Percentiles rank a stretch among this genome's conserved stretches.
Conservation (phyloP, 2,888 invertebrate species). For the Drosophila suboccidentalis region DNA sequence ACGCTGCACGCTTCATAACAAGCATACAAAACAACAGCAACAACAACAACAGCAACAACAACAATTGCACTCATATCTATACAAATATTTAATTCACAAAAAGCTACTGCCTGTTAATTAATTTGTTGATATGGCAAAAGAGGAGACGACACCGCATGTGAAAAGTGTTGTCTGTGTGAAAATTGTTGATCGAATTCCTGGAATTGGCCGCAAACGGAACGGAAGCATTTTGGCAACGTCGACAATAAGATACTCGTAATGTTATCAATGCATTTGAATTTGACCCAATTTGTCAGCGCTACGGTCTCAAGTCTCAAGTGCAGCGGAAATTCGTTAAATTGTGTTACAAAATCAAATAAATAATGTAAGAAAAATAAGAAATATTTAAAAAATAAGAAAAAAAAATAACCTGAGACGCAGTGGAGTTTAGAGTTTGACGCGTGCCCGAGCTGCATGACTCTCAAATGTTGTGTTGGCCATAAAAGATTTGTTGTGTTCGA, state of each 20-base stretch:
- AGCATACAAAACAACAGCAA: conserved; percentile 6
- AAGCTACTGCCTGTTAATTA: conserved; percentile 31
- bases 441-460: conserved; percentile 69
- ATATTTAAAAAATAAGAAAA: background rate
- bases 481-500: conserved; percentile 55
- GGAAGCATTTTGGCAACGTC: conserved; percentile 68
- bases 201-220: conserved; percentile 61
- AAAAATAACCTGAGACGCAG: conserved; percentile 51
- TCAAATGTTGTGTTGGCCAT: conserved; percentile 33
- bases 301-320: conserved; percentile 21
- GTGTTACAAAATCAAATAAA: conserved; percentile 45
- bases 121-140: conserved; percentile 64
- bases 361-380: background rate
- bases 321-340: conserved; percentile 32
- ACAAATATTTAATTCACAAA: conserved; percentile 62
- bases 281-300: conserved; percentile 60
- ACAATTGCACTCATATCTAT: conserved; percentile 2
- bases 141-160: conserved; percentile 19
- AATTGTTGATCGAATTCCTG: conserved; percentile 70
- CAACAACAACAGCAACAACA: conserved; percentile 3
- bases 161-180: conserved; percentile 68
- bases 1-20: conserved; percentile 68
- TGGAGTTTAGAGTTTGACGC: conserved; percentile 62
- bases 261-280: conserved; percentile 44
- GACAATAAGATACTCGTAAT: conserved; percentile 36